These are phyloP conservation scores for Rhea americana DNA, from an alignment of 2,113 vertebrate species.

Conservation along the genomic window DNA sequence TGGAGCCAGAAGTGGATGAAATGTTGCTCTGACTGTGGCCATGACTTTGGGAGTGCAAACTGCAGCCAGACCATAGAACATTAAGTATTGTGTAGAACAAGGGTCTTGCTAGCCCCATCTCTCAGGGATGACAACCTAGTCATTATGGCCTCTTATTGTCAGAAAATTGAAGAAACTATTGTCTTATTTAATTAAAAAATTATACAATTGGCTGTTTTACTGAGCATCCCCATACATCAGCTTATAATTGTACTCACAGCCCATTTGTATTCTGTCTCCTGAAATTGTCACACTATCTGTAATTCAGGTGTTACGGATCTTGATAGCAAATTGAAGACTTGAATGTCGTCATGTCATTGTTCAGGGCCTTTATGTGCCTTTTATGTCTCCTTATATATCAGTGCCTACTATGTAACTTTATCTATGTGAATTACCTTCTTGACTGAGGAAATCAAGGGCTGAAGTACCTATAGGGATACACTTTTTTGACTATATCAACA, in stretches of 20 bases:
- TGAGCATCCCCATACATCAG: not conserved
- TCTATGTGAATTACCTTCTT: not conserved
- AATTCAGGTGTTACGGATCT: not conserved
- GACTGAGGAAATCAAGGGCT: not conserved
- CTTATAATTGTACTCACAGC: not conserved
- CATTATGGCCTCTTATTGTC: not conserved
- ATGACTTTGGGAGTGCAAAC: not conserved
- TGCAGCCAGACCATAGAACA: not conserved
- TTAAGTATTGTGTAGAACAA: not conserved
- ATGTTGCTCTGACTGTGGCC: not conserved
- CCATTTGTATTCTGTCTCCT: too few relatives aligned
- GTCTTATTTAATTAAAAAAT: too few relatives aligned
- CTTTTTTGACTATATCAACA: not conserved
- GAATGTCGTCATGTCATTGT: not conserved
- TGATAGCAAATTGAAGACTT: not conserved
- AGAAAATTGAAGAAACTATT: too few relatives aligned
- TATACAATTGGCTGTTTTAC: not conserved
- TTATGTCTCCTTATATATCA: not conserved
- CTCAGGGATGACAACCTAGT: not conserved
- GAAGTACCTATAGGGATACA: not conserved
- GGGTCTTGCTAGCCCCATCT: too few relatives aligned
- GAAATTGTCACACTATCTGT: not conserved
- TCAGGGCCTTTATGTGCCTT: not conserved
- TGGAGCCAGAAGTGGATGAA: not conserved
- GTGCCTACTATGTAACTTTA: not conserved